A percentile compares a stretch with the other conserved stretches of the same genome.
Conservation (phyloP, 2,888 invertebrate genomes). For the Cybosia mesomella region DNA sequence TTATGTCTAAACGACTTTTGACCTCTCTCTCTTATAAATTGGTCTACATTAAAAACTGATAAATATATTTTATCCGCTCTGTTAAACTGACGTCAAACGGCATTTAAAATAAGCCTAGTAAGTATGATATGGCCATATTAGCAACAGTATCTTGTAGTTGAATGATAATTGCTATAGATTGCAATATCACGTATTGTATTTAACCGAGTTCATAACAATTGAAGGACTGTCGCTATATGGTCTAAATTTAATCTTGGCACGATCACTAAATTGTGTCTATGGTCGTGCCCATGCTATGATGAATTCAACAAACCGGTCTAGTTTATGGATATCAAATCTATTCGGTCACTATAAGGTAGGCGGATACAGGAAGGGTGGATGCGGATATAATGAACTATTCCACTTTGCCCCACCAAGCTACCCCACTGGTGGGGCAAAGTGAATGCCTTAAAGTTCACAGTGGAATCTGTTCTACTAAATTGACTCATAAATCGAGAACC, state of each 20-base stretch:
- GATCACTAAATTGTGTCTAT: neutral
- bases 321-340: neutral
- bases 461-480: no score
- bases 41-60: neutral
- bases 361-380: no score
- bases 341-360: neutral
- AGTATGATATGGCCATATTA: slow-evolving; percentile 3
- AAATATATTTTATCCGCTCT: slow-evolving; percentile 3
- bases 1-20: neutral
- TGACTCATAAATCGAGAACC: no score
- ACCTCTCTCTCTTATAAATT: neutral
- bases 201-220: neutral
- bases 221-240: neutral
- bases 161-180: neutral
- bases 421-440: no score
- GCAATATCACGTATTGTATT: neutral
- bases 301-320: neutral
- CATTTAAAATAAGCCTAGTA: neutral
- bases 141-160: neutral
- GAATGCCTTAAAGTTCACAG: no score
- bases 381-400: no score
- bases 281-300: neutral
- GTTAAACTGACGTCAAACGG: neutral
- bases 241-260: neutral
- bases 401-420: no score